These are phyloP conservation scores for Arge pagana DNA, from an alignment of 2,888 invertebrate genomes.

Conservation along the genomic window DNA sequence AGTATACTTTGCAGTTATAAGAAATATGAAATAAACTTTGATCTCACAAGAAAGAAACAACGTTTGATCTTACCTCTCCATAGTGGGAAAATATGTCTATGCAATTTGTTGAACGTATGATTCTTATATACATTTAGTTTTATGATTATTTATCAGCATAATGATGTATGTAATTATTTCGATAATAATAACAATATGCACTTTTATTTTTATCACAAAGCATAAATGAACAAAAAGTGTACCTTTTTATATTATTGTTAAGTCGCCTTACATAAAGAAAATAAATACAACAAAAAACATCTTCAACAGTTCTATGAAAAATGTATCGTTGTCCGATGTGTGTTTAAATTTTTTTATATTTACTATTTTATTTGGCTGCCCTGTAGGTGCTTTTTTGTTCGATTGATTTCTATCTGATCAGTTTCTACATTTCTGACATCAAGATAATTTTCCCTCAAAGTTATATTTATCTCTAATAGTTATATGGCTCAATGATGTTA, in stretches of 20 bases:
- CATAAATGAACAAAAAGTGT: constrained; percentile 41
- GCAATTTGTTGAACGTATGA: constrained; percentile 24
- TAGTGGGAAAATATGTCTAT: constrained; percentile 17
- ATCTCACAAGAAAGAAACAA: constrained; percentile 19
- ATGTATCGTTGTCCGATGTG: too few relatives aligned
- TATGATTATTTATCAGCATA: constrained; percentile 41
- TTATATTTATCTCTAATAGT: too few relatives aligned
- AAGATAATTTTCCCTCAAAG: too few relatives aligned
- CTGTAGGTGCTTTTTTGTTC: too few relatives aligned
- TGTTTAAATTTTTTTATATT: too few relatives aligned
- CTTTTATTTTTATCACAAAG: constrained; percentile 47
- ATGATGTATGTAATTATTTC: constrained; percentile 45
- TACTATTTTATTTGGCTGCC: too few relatives aligned
- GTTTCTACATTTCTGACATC: too few relatives aligned
- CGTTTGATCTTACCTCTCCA: constrained; percentile 23
- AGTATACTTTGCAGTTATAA: constrained; percentile 15
- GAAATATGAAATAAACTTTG: constrained; percentile 10
- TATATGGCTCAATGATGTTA: too few relatives aligned
- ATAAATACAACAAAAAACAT: constrained; percentile 1
- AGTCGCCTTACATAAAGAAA: constrained; percentile 46
- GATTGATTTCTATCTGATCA: too few relatives aligned
- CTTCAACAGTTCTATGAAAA: too few relatives aligned
- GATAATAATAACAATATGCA: constrained; percentile 32
- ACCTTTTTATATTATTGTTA: constrained; percentile 50
- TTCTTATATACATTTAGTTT: constrained; percentile 39